These are phyloP conservation scores for Tachystola acroxantha DNA, from an alignment of 2,888 invertebrate species.

Conservation along the genomic window DNA sequence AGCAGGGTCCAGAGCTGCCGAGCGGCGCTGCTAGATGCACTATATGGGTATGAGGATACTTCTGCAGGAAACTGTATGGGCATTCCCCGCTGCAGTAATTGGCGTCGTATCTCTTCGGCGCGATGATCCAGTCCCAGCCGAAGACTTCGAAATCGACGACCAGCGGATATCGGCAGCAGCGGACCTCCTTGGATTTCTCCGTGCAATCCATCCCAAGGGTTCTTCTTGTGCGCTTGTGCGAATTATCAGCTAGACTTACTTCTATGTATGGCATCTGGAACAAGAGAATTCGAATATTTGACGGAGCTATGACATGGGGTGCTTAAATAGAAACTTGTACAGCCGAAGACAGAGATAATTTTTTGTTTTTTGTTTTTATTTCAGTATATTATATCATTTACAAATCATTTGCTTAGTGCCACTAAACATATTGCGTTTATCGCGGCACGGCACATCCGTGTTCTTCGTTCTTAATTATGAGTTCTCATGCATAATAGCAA, in stretches of 20 bases:
- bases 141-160: slow-evolving; percentile 96
- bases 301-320: too few species aligned
- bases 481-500: too few species aligned
- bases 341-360: too few species aligned
- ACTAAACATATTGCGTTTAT: too few species aligned
- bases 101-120: slow-evolving; percentile 95
- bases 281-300: slow-evolving; percentile 2
- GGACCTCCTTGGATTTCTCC: slow-evolving; percentile 86
- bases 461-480: too few species aligned
- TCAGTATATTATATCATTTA: too few species aligned
- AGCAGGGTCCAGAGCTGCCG: slow-evolving; percentile 92
- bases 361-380: too few species aligned
- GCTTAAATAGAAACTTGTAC: too few species aligned
- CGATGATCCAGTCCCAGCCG: slow-evolving; percentile 99
- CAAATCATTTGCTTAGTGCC: too few species aligned
- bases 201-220: slow-evolving; percentile 91
- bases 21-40: slow-evolving; percentile 87
- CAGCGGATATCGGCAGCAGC: slow-evolving; percentile 96
- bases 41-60: slow-evolving; percentile 92
- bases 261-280: slow-evolving; percentile 75
- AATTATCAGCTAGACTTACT: slow-evolving; percentile 68
- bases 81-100: slow-evolving; percentile 98
- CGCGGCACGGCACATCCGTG: too few species aligned
- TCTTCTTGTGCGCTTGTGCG: slow-evolving; percentile 83
- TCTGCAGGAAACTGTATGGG: slow-evolving; percentile 90